Conservation (phyloP, 2,888 invertebrate species). For the Tridacna crocea region DNA sequence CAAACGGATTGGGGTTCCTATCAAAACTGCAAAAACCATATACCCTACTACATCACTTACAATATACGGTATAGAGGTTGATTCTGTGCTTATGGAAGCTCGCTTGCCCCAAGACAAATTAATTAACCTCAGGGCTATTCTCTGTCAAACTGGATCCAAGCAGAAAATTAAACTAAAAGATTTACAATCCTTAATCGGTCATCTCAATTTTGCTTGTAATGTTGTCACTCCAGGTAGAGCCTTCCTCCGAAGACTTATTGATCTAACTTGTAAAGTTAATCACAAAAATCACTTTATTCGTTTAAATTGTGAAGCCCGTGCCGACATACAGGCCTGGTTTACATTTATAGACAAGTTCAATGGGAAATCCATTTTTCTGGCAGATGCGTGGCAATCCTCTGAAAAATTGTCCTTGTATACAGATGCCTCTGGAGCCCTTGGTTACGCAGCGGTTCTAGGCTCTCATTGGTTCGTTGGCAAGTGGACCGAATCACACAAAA, state of each 20-base stretch:
- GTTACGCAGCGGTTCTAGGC: constrained; percentile 44
- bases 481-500: not conserved
- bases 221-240: constrained; percentile 35
- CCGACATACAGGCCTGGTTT: constrained; percentile 43
- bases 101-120: constrained; percentile 49
- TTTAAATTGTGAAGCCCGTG: constrained; percentile 24
- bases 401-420: constrained; percentile 29
- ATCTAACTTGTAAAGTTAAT: constrained; percentile 36
- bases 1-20: constrained; percentile 30
- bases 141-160: not conserved
- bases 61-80: constrained; percentile 34
- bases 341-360: constrained; percentile 42
- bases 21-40: constrained; percentile 35
- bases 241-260: constrained; percentile 36
- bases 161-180: constrained; percentile 26
- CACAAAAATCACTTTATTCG: constrained; percentile 14
- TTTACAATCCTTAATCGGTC: constrained; percentile 34
- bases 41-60: constrained; percentile 17
- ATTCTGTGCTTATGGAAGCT: constrained; percentile 29
- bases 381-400: constrained; percentile 33
- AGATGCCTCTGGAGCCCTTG: constrained; percentile 40
- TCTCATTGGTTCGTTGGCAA: constrained; percentile 28
- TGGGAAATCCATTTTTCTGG: constrained; percentile 49
- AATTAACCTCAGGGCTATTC: not conserved
- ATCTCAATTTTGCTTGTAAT: constrained; percentile 28